Evolutionary conservation across 2,113 vertebrate genomes (phyloP).

Genomic region (Ochotona curzoniae): DNA sequence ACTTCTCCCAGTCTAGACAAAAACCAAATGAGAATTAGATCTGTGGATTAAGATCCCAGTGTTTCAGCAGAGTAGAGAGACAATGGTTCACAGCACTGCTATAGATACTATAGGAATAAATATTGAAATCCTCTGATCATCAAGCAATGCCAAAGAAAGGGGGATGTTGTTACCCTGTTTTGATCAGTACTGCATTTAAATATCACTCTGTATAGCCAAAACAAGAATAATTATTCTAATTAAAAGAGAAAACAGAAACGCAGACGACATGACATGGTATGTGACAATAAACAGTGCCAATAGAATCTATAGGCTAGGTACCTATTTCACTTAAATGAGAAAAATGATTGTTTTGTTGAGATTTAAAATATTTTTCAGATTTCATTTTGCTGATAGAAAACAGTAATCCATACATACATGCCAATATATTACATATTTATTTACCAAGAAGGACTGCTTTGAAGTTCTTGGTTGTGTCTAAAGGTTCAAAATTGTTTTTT

Average conservation of each 20-base stretch:
- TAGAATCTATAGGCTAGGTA: neutral
- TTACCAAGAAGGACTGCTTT: neutral
- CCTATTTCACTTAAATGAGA: constrained; percentile 9
- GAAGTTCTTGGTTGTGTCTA: neutral
- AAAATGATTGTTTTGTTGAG: neutral
- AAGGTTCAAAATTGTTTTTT: constrained; percentile 40
- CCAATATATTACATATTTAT: neutral
- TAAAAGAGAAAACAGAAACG: too few species aligned
- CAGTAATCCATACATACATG: neutral
- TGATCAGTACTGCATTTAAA: too few species aligned
- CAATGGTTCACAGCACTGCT: too few species aligned
- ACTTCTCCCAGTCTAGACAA: neutral
- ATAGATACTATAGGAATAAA: too few species aligned
- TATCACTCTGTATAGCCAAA: too few species aligned
- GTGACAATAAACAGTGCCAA: neutral
- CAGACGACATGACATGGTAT: too few species aligned
- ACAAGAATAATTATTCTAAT: too few species aligned
- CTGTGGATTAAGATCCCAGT: too few species aligned
- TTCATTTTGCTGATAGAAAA: neutral
- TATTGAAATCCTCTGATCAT: too few species aligned
- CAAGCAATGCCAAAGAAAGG: too few species aligned
- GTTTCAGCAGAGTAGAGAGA: too few species aligned
- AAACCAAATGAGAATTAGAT: neutral
- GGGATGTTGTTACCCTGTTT: too few species aligned
- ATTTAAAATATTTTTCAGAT: neutral